Evolutionary conservation across 2,113 vertebrate genomes (phyloP), one percentile per base, ranked within the genome.

Genomic region (Toxotes chatareus): DNA sequence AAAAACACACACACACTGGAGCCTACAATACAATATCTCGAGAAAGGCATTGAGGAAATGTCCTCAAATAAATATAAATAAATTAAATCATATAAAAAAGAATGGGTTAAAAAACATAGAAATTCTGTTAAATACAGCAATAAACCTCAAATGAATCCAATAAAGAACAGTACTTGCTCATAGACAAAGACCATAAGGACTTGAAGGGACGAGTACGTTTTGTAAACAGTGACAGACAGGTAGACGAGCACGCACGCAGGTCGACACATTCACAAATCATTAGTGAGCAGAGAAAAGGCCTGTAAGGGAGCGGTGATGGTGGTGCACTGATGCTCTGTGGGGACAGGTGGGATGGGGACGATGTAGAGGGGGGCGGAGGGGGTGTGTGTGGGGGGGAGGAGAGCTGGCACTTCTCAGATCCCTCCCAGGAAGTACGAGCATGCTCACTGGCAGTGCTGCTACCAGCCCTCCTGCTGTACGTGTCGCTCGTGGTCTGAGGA

Each of bases 21-120:
- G 63, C 47, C 49, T 71, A 83, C 71, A 80, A 79, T 80, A 90
- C 71, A 86, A 75, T 67, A 86, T 86, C 71, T 89, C 40, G 31
- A 80, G 77, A 90, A 27, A 93, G 86, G 85, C 86, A 90, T 86
- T 87, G 85, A 81, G 85, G 80, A 90, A 79, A 84, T 83, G 44
- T 89, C 60, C 47, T 89, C 60, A 89, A 94, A 93, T 92, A 93
- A 93, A 94, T 93, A 92, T 17, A 40, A 91, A 93, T 93, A 93
- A 94, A 89, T 90, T 89, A 94, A 91, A 88, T 91, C 7, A 88
- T 91, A 89, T 88, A 83, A 87, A 83, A 27, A 88, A 80, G 21
- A 83, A 72, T 27, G 59, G 47, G 80, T 88, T 90, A 88, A 86
- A 91, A 84, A 79, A 80, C 42, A 80, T 14, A 80, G 1, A 82